Evolutionary conservation across 2,888 invertebrate species (phyloP).

Genomic region (Rapana venosa): DNA sequence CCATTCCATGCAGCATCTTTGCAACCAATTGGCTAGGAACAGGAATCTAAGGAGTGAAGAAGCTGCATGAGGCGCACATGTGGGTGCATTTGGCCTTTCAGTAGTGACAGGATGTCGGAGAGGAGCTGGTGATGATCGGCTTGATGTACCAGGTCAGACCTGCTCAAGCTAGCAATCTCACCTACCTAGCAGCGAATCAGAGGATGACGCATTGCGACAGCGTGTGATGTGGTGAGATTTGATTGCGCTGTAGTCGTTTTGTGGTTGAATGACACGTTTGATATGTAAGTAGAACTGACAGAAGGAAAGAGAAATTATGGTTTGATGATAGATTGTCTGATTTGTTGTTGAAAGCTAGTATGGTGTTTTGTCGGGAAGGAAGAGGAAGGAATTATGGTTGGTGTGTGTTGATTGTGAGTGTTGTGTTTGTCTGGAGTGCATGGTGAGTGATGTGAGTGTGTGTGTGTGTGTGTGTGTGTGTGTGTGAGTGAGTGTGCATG

Average conservation of each 20-base stretch:
- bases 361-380: too few species aligned
- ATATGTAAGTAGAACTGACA: neutral
- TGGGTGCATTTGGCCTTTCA: constrained; percentile 38
- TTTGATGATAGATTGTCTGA: neutral
- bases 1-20: constrained; percentile 24
- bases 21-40: neutral
- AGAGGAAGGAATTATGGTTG: too few species aligned
- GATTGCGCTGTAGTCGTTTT: neutral
- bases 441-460: too few species aligned
- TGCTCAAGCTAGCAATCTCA: constrained; percentile 30
- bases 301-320: neutral
- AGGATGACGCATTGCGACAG: constrained; percentile 40
- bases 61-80: constrained; percentile 5
- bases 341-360: too few species aligned
- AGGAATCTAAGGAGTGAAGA: neutral
- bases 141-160: constrained; percentile 41
- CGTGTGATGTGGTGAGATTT: constrained; percentile 30
- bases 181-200: constrained; percentile 40
- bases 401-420: too few species aligned
- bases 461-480: neutral
- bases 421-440: too few species aligned
- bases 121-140: constrained; percentile 31
- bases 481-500: neutral
- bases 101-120: constrained; percentile 19
- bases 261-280: too few species aligned